phyloP scores from a whole-genome alignment of 2,888 invertebrate genomes.

The Cryptophagus acutangulus region DNA sequence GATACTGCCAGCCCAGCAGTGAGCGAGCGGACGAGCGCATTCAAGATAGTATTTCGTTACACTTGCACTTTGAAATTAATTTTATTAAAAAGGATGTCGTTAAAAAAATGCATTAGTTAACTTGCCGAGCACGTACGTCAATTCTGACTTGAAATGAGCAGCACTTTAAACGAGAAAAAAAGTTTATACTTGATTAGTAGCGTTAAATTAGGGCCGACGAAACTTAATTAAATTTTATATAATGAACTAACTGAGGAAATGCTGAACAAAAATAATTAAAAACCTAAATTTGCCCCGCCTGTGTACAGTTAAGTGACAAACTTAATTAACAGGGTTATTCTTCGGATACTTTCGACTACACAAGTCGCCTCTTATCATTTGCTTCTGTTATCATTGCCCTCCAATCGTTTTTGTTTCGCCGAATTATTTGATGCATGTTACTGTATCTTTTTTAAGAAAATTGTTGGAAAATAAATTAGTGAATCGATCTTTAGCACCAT shows the following conservation, averaged over 20 bases:
- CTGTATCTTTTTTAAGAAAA: no score
- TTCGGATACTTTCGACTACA: slow-evolving; percentile 43
- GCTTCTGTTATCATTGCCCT: no score
- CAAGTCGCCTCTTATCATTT: slow-evolving; percentile 42
- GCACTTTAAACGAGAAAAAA: slow-evolving; percentile 45
- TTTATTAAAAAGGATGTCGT: slow-evolving; percentile 32
- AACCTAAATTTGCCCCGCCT: slow-evolving; percentile 49
- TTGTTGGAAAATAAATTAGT: no score
- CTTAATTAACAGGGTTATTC: slow-evolving; percentile 50
- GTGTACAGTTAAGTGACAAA: slow-evolving; percentile 50
- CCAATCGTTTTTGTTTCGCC: no score
- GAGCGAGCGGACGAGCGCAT: no score
- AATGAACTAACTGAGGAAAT: slow-evolving; percentile 52
- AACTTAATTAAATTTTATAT: slow-evolving; percentile 53
- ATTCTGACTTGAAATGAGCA: slow-evolving; percentile 45
- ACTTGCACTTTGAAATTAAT: slow-evolving; percentile 10
- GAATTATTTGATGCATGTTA: no score
- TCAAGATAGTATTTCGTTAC: no score
- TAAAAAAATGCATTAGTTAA: slow-evolving; percentile 46
- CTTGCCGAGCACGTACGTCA: slow-evolving; percentile 46
- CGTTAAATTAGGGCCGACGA: slow-evolving; percentile 51
- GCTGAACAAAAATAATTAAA: slow-evolving; percentile 53
- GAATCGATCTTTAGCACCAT: no score
- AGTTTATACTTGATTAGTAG: slow-evolving; percentile 52
- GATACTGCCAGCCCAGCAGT: no score